These are phyloP conservation scores for Isichthys henryi DNA, from an alignment of 2,113 vertebrate species.

Conservation along the genomic window DNA sequence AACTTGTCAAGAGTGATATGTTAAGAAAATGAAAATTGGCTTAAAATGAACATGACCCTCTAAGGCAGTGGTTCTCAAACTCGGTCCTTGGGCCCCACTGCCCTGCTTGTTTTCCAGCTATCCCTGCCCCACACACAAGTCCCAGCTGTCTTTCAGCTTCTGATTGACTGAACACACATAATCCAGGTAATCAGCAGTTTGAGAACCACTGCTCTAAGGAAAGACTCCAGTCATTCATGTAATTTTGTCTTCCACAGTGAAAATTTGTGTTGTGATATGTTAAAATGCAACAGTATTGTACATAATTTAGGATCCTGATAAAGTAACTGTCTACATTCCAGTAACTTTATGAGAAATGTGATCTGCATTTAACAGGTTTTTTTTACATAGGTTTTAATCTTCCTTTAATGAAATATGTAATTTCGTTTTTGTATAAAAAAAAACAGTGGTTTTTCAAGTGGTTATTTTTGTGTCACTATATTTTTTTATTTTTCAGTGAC, in stretches of 20 bases:
- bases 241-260: slow-evolving; percentile 21
- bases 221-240: background rate
- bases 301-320: background rate
- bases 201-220: background rate
- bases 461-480: background rate
- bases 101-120: no score
- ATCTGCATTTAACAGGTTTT: background rate
- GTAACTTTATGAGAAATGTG: background rate
- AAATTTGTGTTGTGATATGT: background rate
- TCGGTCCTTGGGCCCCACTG: no score
- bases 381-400: background rate
- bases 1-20: background rate
- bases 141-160: no score
- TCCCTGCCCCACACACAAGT: no score
- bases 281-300: background rate
- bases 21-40: background rate
- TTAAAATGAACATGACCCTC: background rate
- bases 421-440: background rate
- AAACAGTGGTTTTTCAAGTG: background rate
- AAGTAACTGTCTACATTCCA: background rate
- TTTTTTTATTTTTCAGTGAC: background rate
- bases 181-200: no score
- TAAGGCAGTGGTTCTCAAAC: background rate
- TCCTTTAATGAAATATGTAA: background rate
- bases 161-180: no score